Percentiles rank a stretch among this genome's conserved stretches.
phyloP scores from a whole-genome alignment of 2,888 invertebrate species.

The Deilephila elpenor region DNA sequence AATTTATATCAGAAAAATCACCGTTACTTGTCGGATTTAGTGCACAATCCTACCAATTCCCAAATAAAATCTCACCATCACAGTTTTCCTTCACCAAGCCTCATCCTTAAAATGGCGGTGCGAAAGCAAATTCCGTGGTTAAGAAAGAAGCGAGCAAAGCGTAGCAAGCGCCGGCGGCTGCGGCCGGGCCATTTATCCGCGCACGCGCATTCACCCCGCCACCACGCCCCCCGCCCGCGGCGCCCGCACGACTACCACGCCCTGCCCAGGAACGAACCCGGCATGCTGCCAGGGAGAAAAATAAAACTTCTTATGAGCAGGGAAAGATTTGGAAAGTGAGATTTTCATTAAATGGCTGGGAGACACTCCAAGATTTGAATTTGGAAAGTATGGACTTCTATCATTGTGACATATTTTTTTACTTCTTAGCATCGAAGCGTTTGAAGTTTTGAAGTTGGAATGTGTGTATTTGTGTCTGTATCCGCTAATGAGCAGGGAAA shows the following conservation, averaged over 20 bases:
- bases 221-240: slow-evolving; percentile 61
- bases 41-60: too few species aligned
- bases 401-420: too few species aligned
- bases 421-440: too few species aligned
- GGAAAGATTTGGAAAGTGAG: too few species aligned
- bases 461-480: too few species aligned
- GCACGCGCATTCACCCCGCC: slow-evolving; percentile 61
- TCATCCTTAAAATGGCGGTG: not conserved
- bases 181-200: slow-evolving; percentile 65
- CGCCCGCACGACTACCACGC: slow-evolving; percentile 69
- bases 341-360: too few species aligned
- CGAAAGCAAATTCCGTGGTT: slow-evolving; percentile 28
- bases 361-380: too few species aligned
- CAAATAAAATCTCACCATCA: not conserved
- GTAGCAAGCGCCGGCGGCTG: slow-evolving; percentile 68
- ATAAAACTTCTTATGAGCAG: not conserved
- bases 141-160: slow-evolving; percentile 61
- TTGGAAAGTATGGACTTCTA: too few species aligned
- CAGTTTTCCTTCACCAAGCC: not conserved
- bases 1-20: too few species aligned
- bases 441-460: too few species aligned
- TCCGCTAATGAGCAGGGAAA: too few species aligned
- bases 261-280: slow-evolving; percentile 62
- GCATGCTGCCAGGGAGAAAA: slow-evolving; percentile 27
- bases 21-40: too few species aligned